Base-by-base conservation (phyloP, 2,888 invertebrate species). In the Catocala sponsa region DNA sequence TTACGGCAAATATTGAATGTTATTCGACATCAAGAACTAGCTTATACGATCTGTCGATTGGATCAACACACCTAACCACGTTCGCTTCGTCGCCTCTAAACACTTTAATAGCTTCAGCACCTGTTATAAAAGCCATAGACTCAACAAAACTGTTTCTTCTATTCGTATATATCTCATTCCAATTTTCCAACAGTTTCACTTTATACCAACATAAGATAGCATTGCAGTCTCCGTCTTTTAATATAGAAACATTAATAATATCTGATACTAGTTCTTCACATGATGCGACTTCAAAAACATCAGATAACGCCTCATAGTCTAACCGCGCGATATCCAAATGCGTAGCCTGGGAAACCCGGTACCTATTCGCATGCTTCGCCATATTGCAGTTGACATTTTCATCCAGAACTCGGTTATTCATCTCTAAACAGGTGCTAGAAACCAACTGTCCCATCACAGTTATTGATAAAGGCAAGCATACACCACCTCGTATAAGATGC, bases 141-240 rank as follows among this genome's bases (percentile, higher is more conserved):
- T 68, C 51, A 10, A 74, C 70, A 11, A 72, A 74, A 48, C 72
- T 69, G 46, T 68, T 65, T 12, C 59, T 46, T 13, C 74, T 62
- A 4, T 70, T 57, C 0, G 72, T 78, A 11, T 52, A 55, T 4
- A 76, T 59, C 15, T 49, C 68, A 5, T 55, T 6, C 33, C 68
- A 67, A 4, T 47, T 59, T 2, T 67, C 63, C n/a, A 79, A 4
- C 47, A 79, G 7, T 44, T 63, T 61, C 1, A 78, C 53, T 25
- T 61, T 63, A 49, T 73, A 76, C 76, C 78, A 78, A 33, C 72
- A 73, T 43, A 78, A 42, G 0, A 78, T 12, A 0, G 68, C 76
- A 38, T 61, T 73, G 12, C 61, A 61, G 5, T 57, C 54, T 2
- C 73, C 70, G 13, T 72, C 67, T 43, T 59, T 35, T 6, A 25